Evolutionary conservation across 2,113 vertebrate species (phyloP), one percentile per base, ranked within the genome.

Genomic region (Anarrhichthys ocellatus): DNA sequence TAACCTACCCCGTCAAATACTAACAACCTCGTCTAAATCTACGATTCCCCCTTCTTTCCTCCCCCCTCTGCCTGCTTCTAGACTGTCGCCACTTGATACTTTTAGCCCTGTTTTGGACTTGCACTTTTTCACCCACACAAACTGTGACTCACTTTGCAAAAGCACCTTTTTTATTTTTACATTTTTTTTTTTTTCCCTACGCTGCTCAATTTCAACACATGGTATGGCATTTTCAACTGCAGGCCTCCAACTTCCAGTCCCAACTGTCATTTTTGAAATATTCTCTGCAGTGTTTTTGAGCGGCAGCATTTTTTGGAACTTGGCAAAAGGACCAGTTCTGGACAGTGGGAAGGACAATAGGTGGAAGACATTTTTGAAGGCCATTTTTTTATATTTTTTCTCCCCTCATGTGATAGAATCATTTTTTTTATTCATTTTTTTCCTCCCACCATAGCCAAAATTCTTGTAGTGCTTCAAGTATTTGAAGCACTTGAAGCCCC

Each of bases 391-490:
- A 61, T 69, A 73, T 89, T 83, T 91, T 82, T 73, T 58, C 32
- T 75, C 67, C 78, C 77, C 62, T 89, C 88, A 91, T 90, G 77
- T 81, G 70, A 88, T 73, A 67, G 42, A 88, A 90, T 91, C 88
- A 91, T 94, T 94, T 93, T 94, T 34, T 89, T 89, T 76, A 91
- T 91, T 84, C 64, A 87, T 89, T 92, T 92, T 92, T 93, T 92
- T 87, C 83, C 90, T 88, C 79, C 90, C 87, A 91, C 92, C 94
- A 93, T 92, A 92, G 95, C 94, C 95, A 95, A 96, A 94, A 93
- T 91, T 95, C 92, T 95, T 96, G 88, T 89, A 36, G 96, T 93
- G 96, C 98, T 99, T 99, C 98, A 98, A 96, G 91, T 72, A 67
- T 83, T 95, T 96, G 96, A 97, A 97, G 96, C 95, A 84, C 93